Evolutionary conservation across 2,888 invertebrate species (phyloP), one percentile per base, ranked within the genome.

Genomic region (Invenusta paracnida): DNA sequence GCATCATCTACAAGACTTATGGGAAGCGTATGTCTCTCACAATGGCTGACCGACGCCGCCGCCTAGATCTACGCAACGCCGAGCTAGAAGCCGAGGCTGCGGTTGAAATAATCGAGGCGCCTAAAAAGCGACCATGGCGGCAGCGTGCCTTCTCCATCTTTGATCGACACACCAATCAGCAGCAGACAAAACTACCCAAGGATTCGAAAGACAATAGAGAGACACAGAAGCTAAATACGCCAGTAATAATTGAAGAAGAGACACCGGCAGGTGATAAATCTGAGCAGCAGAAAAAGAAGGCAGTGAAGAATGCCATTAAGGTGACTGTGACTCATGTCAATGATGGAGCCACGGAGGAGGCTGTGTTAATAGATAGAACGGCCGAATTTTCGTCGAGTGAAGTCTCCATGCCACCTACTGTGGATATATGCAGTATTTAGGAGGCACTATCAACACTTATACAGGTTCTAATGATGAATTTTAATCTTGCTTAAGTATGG

Each of bases 1-100:
- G 85, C 28, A 79, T 85, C 30, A 85, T 85, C 29, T 85, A 85
- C 31, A 85, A 85, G 30, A 85, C 81, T n/a, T 85, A 85, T 30
- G 85, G 85, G 1, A 85, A 85, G 28, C 85, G 79, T n/a, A 85
- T 85, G 29, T 79, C 73, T 29, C 25, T 81, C n/a, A 85, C 79
- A 29, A 85, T 85, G 85, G 30, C 67, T 11, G 85, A 85, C 27
- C 29, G 85, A 85, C 29, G 79, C 17, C 29, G 81, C 27, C 29
- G 85, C n/a, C 79, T 85, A 5, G 79, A 85, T 23, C 73, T 73
- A 11, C 81, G 30, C 29, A 29, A 84, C 23, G 27, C 73, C 27
- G 67, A 73, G 25, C 27, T 5, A 5, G 73, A 48, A 48, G 73
- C 73, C 73, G 73, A 73, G 25, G 11, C 2, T 13, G 27, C 17